These are phyloP conservation scores for Motacilla alba DNA, from an alignment of 2,113 vertebrate species.

Conservation along the genomic window DNA sequence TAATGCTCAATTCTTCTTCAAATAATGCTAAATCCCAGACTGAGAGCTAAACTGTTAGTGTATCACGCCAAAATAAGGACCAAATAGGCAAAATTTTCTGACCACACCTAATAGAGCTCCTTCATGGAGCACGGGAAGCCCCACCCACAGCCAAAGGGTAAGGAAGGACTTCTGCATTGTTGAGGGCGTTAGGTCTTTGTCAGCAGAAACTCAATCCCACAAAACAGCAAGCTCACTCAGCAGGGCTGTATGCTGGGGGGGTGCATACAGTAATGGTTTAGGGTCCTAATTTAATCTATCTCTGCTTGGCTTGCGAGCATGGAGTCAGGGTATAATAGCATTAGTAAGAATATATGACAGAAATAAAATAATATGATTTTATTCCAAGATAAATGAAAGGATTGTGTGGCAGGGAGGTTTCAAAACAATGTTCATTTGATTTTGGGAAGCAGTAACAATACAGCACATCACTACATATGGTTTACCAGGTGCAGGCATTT, in stretches of 20 bases:
- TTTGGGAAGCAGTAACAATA: neutral
- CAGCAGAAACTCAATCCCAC: neutral
- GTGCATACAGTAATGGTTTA: neutral
- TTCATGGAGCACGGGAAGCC: neutral
- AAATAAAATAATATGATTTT: conserved; percentile 7
- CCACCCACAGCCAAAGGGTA: neutral
- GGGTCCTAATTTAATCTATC: neutral
- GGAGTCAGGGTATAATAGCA: neutral
- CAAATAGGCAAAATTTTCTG: neutral
- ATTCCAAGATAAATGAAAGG: neutral
- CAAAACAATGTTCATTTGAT: neutral
- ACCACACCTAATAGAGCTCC: neutral
- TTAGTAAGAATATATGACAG: conserved; percentile 27
- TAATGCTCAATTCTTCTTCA: neutral
- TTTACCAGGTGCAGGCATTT: neutral
- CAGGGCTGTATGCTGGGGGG: neutral
- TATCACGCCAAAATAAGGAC: neutral
- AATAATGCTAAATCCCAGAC: neutral
- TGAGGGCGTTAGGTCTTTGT: neutral
- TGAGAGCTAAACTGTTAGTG: accelerated
- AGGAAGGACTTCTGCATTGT: neutral
- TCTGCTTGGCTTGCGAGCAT: neutral
- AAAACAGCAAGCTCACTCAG: neutral
- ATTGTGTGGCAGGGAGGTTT: neutral
- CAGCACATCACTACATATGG: neutral